phyloP scores from a whole-genome alignment of 2,888 invertebrate genomes.

The Melinaea menophilus region DNA sequence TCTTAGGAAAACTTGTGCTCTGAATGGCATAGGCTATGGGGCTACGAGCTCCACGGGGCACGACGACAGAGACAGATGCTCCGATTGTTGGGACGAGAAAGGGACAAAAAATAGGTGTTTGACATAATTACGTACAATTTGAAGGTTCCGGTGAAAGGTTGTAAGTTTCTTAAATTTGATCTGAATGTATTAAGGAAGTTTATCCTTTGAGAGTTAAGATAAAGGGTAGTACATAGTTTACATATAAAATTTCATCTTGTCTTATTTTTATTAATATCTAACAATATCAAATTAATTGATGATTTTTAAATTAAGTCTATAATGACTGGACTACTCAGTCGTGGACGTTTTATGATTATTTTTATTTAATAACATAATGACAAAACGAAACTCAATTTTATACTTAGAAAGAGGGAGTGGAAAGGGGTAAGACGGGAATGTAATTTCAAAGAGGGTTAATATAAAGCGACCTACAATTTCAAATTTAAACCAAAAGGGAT shows the following conservation, averaged over 20 bases:
- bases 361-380: background rate
- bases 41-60: background rate
- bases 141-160: background rate
- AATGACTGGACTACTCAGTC: too few relatives aligned
- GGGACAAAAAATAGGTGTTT: conserved; percentile 1
- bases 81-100: background rate
- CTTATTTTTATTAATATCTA: too few relatives aligned
- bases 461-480: background rate
- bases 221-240: background rate
- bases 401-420: background rate
- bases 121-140: conserved; percentile 2
- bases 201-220: background rate
- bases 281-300: too few relatives aligned
- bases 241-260: too few relatives aligned
- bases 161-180: background rate
- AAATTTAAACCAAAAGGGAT: background rate
- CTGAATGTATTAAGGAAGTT: background rate
- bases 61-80: conserved; percentile 1
- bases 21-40: background rate
- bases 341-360: too few relatives aligned
- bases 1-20: background rate
- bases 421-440: background rate
- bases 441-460: background rate
- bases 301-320: too few relatives aligned
- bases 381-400: conserved; percentile 3